Evolutionary conservation across 2,797 vertebrate genomes (phyloP).

Genomic region (Pangasius sanitwongsei): DNA sequence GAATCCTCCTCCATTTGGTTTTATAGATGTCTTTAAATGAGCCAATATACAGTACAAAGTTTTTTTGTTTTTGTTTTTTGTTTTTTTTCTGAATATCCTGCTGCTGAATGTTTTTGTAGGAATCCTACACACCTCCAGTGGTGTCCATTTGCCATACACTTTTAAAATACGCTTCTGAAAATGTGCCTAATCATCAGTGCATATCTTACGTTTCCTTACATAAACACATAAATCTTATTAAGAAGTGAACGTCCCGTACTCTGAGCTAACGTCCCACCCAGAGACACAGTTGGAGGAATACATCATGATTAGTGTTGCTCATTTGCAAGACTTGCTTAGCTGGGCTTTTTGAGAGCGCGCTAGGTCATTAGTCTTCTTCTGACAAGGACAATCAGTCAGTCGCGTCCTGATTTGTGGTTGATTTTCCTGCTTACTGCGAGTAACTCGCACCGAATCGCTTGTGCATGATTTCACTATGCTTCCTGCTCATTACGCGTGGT

Average conservation of each 20-base stretch:
- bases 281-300: constrained; percentile 26
- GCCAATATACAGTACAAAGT: neutral
- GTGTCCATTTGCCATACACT: neutral
- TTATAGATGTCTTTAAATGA: neutral
- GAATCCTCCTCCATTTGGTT: neutral
- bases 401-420: constrained; percentile 31
- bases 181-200: neutral
- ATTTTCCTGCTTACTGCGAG: constrained; percentile 28
- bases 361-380: constrained; percentile 45
- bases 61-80: neutral
- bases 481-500: neutral
- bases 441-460: constrained; percentile 18
- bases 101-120: neutral
- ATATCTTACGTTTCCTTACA: neutral
- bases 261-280: constrained; percentile 21
- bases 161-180: neutral
- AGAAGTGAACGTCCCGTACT: constrained; percentile 15
- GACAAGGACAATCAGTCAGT: constrained; percentile 50
- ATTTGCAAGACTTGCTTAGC: constrained; percentile 49
- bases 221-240: constrained; percentile 34
- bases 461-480: neutral
- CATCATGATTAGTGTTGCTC: constrained; percentile 52
- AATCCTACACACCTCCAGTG: neutral
- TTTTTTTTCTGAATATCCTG: neutral
- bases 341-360: constrained; percentile 28